Evolutionary conservation across 2,888 invertebrate species (phyloP).

Genomic region (Magallana nippona): DNA sequence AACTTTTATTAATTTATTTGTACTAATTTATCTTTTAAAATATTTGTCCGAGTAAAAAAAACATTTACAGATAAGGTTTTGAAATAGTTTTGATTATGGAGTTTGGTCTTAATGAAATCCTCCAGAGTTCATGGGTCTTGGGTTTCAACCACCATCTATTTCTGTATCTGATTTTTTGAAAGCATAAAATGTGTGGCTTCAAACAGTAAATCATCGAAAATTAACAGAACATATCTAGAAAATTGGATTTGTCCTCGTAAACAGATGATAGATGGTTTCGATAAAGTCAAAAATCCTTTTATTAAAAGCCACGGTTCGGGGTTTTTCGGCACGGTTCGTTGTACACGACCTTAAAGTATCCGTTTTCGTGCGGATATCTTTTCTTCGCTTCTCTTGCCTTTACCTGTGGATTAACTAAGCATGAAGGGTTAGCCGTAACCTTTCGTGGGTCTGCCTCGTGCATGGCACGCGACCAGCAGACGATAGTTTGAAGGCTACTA

Average conservation of each 20-base stretch:
- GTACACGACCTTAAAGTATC: slow-evolving; percentile 12
- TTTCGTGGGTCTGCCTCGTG: slow-evolving; percentile 4
- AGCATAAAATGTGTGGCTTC: slow-evolving; percentile 10
- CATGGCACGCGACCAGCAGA: slow-evolving; percentile 16
- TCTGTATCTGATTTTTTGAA: slow-evolving; percentile 32
- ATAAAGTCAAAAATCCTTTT: slow-evolving; percentile 28
- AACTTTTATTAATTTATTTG: no score
- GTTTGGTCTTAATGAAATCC: neutral
- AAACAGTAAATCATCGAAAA: slow-evolving; percentile 20
- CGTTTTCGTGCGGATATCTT: slow-evolving; percentile 3
- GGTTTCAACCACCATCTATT: slow-evolving; percentile 10
- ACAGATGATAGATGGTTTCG: slow-evolving; percentile 34
- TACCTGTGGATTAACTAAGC: slow-evolving; percentile 21
- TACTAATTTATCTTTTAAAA: no score
- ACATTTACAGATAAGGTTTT: neutral
- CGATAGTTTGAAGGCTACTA: neutral
- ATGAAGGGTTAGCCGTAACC: slow-evolving; percentile 17
- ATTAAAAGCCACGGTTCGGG: slow-evolving; percentile 29
- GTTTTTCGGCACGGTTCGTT: slow-evolving; percentile 19
- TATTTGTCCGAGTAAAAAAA: no score
- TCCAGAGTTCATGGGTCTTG: slow-evolving; percentile 18
- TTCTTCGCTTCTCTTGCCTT: slow-evolving; percentile 1
- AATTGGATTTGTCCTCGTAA: slow-evolving; percentile 25
- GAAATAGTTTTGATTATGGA: neutral
- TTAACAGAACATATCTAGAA: slow-evolving; percentile 25